phyloP scores from a whole-genome alignment of 2,888 invertebrate genomes.

The Scaptomyza caliginosa region DNA sequence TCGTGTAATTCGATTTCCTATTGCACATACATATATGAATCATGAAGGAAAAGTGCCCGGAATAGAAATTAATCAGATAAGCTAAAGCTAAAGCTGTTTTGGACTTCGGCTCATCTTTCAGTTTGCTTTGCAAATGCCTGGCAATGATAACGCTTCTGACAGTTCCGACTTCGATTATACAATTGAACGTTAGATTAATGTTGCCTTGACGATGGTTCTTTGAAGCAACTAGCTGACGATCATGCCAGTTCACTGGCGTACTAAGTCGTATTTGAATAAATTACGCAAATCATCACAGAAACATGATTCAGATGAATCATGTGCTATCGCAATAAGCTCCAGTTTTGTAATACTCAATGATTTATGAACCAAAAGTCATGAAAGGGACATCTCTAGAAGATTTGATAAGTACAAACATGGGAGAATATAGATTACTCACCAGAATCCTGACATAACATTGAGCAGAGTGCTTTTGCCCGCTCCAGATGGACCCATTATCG shows the following conservation, averaged over 20 bases:
- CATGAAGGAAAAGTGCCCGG: conserved; percentile 5
- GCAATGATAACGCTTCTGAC: conserved; percentile 13
- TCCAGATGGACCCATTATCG: conserved; percentile 98
- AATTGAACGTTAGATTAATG: neutral
- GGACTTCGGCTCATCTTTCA: conserved; percentile 23
- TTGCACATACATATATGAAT: neutral
- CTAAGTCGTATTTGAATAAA: conserved; percentile 1
- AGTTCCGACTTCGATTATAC: conserved; percentile 39
- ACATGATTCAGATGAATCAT: conserved; percentile 24
- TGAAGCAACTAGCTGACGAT: conserved; percentile 8
- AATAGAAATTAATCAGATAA: neutral
- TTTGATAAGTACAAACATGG: too few species aligned
- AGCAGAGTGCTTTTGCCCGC: conserved; percentile 97
- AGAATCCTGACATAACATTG: conserved; percentile 97
- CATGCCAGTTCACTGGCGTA: conserved; percentile 12
- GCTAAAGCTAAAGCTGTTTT: neutral
- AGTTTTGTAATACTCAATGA: conserved; percentile 25
- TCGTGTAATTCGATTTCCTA: neutral
- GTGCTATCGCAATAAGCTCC: conserved; percentile 13
- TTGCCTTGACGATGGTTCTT: neutral
- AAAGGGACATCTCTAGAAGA: neutral
- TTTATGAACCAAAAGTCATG: neutral
- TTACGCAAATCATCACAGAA: conserved; percentile 1
- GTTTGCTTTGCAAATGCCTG: neutral
- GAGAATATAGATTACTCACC: conserved; percentile 87